Conservation (phyloP, 2,113 vertebrate genomes). For the Crocuta crocuta region DNA sequence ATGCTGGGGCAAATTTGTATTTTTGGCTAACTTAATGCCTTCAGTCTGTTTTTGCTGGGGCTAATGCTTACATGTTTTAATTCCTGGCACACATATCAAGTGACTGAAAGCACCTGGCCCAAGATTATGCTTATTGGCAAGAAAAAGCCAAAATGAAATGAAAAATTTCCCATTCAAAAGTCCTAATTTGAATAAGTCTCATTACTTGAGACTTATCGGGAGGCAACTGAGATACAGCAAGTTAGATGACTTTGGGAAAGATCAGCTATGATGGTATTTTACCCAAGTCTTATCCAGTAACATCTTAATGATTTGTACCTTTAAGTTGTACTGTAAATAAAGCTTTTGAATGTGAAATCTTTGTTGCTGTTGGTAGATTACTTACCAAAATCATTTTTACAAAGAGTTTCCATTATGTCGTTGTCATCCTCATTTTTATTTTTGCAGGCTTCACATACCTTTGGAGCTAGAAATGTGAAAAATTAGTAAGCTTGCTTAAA, state of each 20-base stretch:
- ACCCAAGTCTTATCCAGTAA: neutral
- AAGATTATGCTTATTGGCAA: neutral
- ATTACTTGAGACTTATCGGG: neutral
- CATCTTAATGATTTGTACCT: neutral
- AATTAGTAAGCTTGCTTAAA: slow-evolving; percentile 71
- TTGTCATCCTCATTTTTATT: slow-evolving; percentile 96
- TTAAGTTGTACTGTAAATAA: neutral
- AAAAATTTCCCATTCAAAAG: neutral
- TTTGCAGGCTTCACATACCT: slow-evolving; percentile 97
- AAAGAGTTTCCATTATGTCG: slow-evolving; percentile 97
- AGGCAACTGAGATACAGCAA: neutral
- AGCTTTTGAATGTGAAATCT: neutral
- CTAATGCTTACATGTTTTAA: neutral
- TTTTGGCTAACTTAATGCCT: slow-evolving; percentile 19
- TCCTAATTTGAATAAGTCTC: neutral
- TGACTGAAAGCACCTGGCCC: neutral
- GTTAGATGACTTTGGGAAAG: neutral
- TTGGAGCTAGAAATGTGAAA: slow-evolving; percentile 90
- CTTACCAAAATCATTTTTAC: slow-evolving; percentile 99
- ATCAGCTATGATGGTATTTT: neutral
- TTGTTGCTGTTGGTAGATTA: slow-evolving; percentile 37
- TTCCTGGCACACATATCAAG: neutral
- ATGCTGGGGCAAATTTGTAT: neutral
- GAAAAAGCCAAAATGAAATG: slow-evolving; percentile 16
- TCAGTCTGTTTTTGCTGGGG: neutral